Evolutionary conservation across 2,113 vertebrate species (phyloP), one percentile per base, ranked within the genome.

Genomic region (Perognathus longimembris): DNA sequence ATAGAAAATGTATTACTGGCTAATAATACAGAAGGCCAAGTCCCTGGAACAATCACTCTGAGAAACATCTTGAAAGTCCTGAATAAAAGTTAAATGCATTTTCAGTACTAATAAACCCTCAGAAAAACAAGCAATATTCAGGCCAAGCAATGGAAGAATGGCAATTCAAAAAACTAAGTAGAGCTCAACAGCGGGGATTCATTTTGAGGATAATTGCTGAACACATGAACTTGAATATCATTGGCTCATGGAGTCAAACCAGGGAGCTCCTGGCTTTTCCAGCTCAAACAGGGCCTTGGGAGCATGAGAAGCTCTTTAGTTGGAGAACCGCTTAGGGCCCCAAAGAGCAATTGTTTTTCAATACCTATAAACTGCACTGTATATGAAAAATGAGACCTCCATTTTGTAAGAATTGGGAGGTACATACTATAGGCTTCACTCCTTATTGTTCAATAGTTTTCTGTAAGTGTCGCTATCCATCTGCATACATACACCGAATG

Each of bases 101-200:
- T 70, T 14, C 74, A 32, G 12, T 34, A 71, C 74, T 73, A 79
- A 74, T 74, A 64, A 93, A 15, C 24, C 28, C 11, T 11, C 1
- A 45, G 34, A 34, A 87, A 90, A 67, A 28, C 66, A 67, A 85
- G 24, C 73, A n/a, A 74, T 38, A 90, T 20, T 85, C 70, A 84
- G 57, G 7, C 57, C 22, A 85, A 61, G 26, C 3, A 69, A 36
- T 36, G 22, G 61, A 84, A 92, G 26, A 88, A 42, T 14, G 61
- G 1, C 12, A 79, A 63, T 61, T 73, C 42, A 63, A 86, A 88
- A 28, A 88, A 54, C 24, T 71, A 87, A 54, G 15, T 17, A 66
- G 24, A 85, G 21, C 21, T 61, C 42, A 61, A 17, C 14, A 69
- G 17, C 34, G 64, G 32, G 59, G 32, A 73, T 61, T 76, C 21